Conservation (phyloP, 30 jellyfish, hydroid and myxozoan genomes). For the Hydractinia echinata region DNA sequence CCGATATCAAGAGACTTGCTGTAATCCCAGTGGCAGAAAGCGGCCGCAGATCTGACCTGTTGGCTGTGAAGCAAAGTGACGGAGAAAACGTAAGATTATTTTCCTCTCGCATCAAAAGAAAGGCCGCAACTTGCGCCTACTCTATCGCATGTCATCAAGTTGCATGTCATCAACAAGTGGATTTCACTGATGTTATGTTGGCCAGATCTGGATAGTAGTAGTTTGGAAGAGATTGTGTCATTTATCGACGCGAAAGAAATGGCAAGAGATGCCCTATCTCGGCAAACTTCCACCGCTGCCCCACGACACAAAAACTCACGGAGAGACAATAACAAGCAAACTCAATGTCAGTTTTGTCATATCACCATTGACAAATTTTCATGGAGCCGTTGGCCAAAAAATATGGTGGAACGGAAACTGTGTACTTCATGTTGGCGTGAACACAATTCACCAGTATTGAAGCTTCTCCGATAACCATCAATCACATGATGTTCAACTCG, state of each 20-base stretch:
- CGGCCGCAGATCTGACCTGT: neutral
- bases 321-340: neutral
- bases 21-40: slow-evolving; percentile 9
- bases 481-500: neutral
- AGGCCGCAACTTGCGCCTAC: slow-evolving; percentile 6
- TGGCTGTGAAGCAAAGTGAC: neutral
- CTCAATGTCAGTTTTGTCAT: slow-evolving; percentile 2
- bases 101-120: neutral
- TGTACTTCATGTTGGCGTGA: slow-evolving; percentile 11
- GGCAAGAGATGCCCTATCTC: neutral
- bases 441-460: neutral
- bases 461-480: neutral
- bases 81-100: neutral
- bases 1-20: neutral
- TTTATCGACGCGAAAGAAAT: neutral
- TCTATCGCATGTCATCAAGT: neutral
- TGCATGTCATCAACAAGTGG: neutral
- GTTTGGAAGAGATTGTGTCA: neutral
- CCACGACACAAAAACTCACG: neutral
- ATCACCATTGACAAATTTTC: neutral
- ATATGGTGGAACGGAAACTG: slow-evolving; percentile 13
- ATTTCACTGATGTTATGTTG: slow-evolving; percentile 1
- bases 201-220: neutral
- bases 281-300: neutral
- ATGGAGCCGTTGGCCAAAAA: slow-evolving; percentile 8